Conservation (phyloP, 2,113 vertebrate species). For the Etheostoma spectabile region DNA sequence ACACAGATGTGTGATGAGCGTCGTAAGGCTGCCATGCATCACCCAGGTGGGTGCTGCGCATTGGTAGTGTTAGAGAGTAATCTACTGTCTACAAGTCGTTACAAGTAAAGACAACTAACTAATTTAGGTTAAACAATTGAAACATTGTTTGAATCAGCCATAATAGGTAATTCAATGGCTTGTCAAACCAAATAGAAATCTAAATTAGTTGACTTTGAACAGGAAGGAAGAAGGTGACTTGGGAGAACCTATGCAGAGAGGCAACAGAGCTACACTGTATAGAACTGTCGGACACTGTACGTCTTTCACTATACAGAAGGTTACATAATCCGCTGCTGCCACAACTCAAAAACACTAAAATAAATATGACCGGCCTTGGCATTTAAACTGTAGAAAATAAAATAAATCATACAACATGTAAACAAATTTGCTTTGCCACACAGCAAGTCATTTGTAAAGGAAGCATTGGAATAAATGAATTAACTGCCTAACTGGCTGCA, state of each 20-base stretch:
- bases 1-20: background rate
- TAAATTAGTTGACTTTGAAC: slow-evolving; percentile 49
- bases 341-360: slow-evolving; percentile 51
- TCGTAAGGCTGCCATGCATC: no score
- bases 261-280: slow-evolving; percentile 79
- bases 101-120: background rate
- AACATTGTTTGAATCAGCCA: slow-evolving; percentile 21
- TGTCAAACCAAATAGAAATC: slow-evolving; percentile 45
- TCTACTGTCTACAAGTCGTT: background rate
- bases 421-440: slow-evolving; percentile 11
- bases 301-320: slow-evolving; percentile 72
- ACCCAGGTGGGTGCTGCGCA: no score
- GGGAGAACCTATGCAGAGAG: slow-evolving; percentile 39
- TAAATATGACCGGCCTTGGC: slow-evolving; percentile 38
- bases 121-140: background rate
- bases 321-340: slow-evolving; percentile 66
- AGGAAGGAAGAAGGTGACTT: slow-evolving; percentile 63
- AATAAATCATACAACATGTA: slow-evolving; percentile 19
- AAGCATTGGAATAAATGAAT: background rate
- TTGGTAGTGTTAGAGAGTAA: no score
- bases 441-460: background rate
- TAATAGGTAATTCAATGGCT: slow-evolving; percentile 27
- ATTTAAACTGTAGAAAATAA: slow-evolving; percentile 38
- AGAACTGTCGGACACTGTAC: slow-evolving; percentile 66
- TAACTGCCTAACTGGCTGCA: slow-evolving; percentile 1